Conservation (phyloP, 2,888 invertebrate genomes). For the Podotricha telesiphe region DNA sequence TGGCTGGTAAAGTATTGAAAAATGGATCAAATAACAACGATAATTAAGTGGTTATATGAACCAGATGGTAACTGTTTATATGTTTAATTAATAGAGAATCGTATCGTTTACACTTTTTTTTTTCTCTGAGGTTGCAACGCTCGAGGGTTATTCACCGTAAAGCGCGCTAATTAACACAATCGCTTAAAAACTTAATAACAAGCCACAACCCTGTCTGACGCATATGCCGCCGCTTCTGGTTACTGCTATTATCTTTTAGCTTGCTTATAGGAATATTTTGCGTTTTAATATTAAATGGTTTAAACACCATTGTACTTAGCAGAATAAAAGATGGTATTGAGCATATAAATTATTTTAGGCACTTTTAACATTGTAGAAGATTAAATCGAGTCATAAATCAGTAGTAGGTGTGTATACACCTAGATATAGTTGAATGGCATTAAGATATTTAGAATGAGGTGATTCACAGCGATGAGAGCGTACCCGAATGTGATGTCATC, state of each 20-base stretch:
- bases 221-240: constrained; percentile 63
- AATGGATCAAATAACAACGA: not conserved
- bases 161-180: constrained; percentile 79
- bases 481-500: constrained; percentile 68
- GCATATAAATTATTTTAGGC: not conserved
- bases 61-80: constrained; percentile 38
- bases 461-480: constrained; percentile 63
- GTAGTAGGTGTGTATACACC: no score
- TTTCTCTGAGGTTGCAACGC: constrained; percentile 58
- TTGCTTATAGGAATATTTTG: constrained; percentile 46
- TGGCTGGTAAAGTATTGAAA: not conserved
- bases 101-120: constrained; percentile 68
- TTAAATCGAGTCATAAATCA: not conserved
- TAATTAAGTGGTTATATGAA: constrained; percentile 12
- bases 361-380: not conserved
- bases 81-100: constrained; percentile 69
- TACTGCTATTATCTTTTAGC: constrained; percentile 44
- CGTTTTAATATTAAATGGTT: constrained; percentile 15
- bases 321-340: not conserved
- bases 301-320: constrained; percentile 2
- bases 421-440: constrained; percentile 36
- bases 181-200: constrained; percentile 80
- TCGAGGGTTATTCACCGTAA: constrained; percentile 63
- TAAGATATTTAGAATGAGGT: constrained; percentile 69
- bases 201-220: constrained; percentile 67